Base-by-base conservation (phyloP, 2,888 invertebrate species). In the Trachelus iudaicus region DNA sequence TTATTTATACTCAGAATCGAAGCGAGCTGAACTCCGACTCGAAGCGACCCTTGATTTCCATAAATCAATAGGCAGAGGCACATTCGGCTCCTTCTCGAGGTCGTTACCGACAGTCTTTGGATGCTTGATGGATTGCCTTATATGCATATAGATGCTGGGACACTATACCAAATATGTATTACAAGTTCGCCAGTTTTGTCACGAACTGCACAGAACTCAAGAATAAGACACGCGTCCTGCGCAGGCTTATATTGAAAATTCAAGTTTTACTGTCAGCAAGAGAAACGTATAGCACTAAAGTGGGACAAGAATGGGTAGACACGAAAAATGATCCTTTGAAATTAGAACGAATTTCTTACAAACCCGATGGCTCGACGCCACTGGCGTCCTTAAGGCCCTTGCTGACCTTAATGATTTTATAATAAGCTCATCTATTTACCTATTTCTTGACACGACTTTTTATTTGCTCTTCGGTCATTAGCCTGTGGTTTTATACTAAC, bases 341-440 rank as follows among this genome's bases (percentile, higher is more conserved):
- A 56, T 56, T 56, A 23, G 56, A 56, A 56, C 56, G 23, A 56
- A 56, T 9, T 56, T 56, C 56, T 56, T 23, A 56, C 56, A 56
- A 23, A 56, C 56, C 23, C 23, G 56, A 56, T 56, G 56, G 23
- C 23, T 37, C 34, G 33, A 77, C 74, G 74, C 37, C 34, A 37
- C 74, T 74, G 37, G 30, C 37, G 75, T 76, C 78, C 78, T 78
- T 78, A 76, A 76, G 76, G 76, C 71, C 78, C 75, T 78, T 23
- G 56, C 75, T 73, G 81, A 81, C 81, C 79, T 85, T 88, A 87
- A 88, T 86, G 88, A 86, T 86, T 85, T 87, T 87, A 87, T 88
- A 88, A 88, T 88, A 87, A 87, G 85, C 83, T 75, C 73, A 83
- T 83, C 77, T 78, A 76, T 76, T 78, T 78, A 78, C 78, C 73